Evolutionary conservation across 1,140 invertebrate genomes (phyloP).

Genomic region (Bombus affinis): DNA sequence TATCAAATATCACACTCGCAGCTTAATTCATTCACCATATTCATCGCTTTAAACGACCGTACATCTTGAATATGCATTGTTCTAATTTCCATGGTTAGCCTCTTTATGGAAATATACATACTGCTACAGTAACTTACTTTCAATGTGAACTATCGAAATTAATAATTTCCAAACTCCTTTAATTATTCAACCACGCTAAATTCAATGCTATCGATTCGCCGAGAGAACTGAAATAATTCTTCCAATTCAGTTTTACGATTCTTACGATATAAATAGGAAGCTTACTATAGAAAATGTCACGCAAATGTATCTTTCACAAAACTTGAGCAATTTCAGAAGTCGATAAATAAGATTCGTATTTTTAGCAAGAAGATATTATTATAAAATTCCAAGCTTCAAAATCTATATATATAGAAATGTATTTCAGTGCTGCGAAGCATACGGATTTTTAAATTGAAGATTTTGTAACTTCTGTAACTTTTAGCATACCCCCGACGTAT

Average conservation of each 20-base stretch:
- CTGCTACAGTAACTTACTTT: not conserved
- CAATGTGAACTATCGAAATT: not conserved
- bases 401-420: too few relatives aligned
- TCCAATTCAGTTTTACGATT: not conserved
- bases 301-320: too few relatives aligned
- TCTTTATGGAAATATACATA: not conserved
- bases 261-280: too few relatives aligned
- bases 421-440: not conserved
- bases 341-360: too few relatives aligned
- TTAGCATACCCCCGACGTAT: too few relatives aligned
- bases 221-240: not conserved
- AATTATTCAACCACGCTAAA: not conserved
- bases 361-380: too few relatives aligned
- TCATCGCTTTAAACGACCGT: not conserved
- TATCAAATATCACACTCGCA: not conserved
- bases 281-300: too few relatives aligned
- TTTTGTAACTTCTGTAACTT: too few relatives aligned
- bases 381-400: too few relatives aligned
- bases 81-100: not conserved
- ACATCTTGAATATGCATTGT: not conserved
- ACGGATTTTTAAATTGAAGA: not conserved
- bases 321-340: too few relatives aligned
- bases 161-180: not conserved
- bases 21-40: not conserved
- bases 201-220: not conserved